phyloP scores from a whole-genome alignment of 2,888 invertebrate species.

The Lissonota sp. region DNA sequence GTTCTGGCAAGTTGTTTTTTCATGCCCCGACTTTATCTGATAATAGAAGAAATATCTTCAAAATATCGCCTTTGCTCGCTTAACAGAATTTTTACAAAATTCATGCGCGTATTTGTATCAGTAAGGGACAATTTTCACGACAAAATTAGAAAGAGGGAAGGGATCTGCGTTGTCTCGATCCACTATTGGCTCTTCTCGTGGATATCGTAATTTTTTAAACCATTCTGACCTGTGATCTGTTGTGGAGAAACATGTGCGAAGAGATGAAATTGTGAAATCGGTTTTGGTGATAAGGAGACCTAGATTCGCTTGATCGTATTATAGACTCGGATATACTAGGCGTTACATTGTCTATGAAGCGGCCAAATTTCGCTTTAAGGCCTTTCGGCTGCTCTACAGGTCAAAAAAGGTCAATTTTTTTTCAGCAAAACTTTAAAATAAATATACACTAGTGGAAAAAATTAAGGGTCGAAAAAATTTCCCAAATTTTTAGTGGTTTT shows the following conservation, averaged over 20 bases:
- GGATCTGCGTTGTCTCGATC: slow-evolving; percentile 37
- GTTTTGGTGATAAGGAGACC: slow-evolving; percentile 40
- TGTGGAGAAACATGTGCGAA: slow-evolving; percentile 36
- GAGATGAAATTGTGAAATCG: slow-evolving; percentile 39
- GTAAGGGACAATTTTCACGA: background rate
- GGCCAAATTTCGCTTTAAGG: no score
- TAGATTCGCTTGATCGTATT: slow-evolving; percentile 23
- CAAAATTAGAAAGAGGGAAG: background rate
- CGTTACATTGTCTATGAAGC: no score
- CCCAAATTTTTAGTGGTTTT: no score
- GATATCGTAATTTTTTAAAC: slow-evolving; percentile 59
- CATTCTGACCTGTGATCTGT: slow-evolving; percentile 66
- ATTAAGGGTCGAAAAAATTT: no score
- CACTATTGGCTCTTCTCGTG: slow-evolving; percentile 61
- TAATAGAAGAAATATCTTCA: no score
- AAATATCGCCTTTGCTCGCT: background rate
- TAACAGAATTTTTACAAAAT: background rate
- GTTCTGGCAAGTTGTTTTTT: background rate
- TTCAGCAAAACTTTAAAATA: no score
- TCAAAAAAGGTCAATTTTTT: no score
- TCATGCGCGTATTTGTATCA: background rate
- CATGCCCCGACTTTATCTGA: no score
- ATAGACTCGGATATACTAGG: no score
- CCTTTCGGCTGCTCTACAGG: no score
- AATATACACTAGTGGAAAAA: no score